Percentiles rank a stretch among this genome's conserved stretches.
Evolutionary conservation across 2,797 vertebrate species (phyloP).

Genomic region (Parauchenoglanis punctatus): DNA sequence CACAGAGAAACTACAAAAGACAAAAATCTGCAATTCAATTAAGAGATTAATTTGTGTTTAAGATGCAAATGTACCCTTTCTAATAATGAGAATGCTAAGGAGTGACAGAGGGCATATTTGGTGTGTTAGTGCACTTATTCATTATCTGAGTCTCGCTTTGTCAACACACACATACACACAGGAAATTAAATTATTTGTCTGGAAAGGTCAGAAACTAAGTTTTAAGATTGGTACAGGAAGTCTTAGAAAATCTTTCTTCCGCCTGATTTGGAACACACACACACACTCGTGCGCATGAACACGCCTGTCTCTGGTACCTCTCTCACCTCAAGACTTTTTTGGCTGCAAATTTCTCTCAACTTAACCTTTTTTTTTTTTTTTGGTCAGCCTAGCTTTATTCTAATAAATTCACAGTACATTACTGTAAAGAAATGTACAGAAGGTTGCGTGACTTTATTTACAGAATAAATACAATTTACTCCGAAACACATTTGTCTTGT

Average conservation of each 20-base stretch:
- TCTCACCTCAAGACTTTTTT: not conserved
- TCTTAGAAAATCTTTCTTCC: constrained; percentile 3
- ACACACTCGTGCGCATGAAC: not conserved
- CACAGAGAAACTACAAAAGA: not conserved
- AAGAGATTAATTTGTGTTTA: constrained; percentile 70
- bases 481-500: not conserved
- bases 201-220: constrained; percentile 66
- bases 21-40: constrained; percentile 62
- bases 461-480: not conserved
- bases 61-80: constrained; percentile 77
- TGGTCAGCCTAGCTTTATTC: not conserved
- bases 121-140: constrained; percentile 67
- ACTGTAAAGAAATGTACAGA: not conserved
- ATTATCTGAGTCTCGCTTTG: constrained; percentile 69
- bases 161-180: constrained; percentile 45
- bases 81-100: constrained; percentile 57
- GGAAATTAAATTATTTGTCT: constrained; percentile 61
- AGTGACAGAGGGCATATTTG: constrained; percentile 51
- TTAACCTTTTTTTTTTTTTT: no score
- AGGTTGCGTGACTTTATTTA: not conserved
- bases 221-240: constrained; percentile 11
- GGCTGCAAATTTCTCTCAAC: not conserved
- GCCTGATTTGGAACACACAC: not conserved
- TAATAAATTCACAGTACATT: not conserved
- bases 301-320: not conserved